Base-by-base conservation (phyloP, 1,140 invertebrate genomes). In the Leptinotarsa lineolata region DNA sequence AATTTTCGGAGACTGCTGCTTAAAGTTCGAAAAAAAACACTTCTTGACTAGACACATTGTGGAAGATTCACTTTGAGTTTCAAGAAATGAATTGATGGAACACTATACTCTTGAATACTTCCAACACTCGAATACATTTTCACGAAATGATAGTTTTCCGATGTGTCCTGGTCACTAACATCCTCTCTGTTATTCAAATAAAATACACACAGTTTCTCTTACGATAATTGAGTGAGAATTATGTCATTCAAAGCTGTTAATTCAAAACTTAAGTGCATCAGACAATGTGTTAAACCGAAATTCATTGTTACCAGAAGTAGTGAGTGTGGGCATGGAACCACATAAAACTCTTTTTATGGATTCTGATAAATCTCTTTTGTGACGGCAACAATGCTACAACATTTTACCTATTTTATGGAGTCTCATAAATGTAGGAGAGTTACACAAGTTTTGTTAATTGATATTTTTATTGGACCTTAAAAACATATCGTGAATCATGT, bases 361-460 rank as follows among this genome's bases (percentile, higher is more conserved):
- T 18, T 18, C 4, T 16, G 48, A 54, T 54, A 54, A 54, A 54
- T 54, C 48, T 54, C 48, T 54, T 54, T 18, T 15, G 48, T 54
- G 15, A 15, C 15, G 48, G 48, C 48, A 18, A 54, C 48, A 54
- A 54, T 54, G 48, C 48, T 54, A 54, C 48, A 54, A 54, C 48
- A 54, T 54, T 54, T 54, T 54, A 54, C n/a, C 3, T 13, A 54
- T 54, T 54, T 54, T 54, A 54, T 54, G 13, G 48, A 18, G 48
- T 54, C 16, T 18, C 48, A 54, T 54, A 54, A 54, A 54, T 54
- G 48, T 54, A 54, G 16, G 48, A 54, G 16, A 54, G 16, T 54
- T 54, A 54, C 48, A 54, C 48, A 54, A 54, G 48, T 54, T 54
- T 54, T n/a, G 48, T 54, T 54, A 54, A 54, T 54, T 54, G 48